Evolutionary conservation across 2,888 invertebrate species (phyloP).

Genomic region (Idaea dimidiata): DNA sequence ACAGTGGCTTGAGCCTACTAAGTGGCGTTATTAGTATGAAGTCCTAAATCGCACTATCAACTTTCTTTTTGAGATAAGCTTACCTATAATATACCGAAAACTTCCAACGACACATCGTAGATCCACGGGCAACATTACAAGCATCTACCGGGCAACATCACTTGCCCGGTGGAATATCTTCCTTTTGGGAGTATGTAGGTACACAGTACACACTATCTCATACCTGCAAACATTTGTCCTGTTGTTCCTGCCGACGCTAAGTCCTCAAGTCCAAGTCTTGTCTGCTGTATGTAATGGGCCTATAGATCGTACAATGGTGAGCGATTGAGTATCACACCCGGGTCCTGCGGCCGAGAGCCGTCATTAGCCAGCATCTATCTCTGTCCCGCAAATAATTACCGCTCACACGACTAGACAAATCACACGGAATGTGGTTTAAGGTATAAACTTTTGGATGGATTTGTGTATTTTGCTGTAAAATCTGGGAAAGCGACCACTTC

Average conservation of each 20-base stretch:
- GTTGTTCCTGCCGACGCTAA: neutral
- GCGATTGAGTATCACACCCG: constrained; percentile 3
- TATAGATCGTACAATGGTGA: neutral
- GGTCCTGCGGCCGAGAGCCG: constrained; percentile 22
- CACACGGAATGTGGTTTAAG: constrained; percentile 34
- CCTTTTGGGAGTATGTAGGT: no score
- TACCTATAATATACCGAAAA: no score
- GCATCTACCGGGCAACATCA: no score
- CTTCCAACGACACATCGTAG: no score
- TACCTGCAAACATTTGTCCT: neutral
- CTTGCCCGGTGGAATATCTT: no score
- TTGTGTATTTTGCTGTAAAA: neutral
- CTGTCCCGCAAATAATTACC: constrained; percentile 60
- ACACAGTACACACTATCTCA: no score
- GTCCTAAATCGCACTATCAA: no score
- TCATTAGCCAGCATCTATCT: constrained; percentile 60
- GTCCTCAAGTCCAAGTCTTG: neutral
- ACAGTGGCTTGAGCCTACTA: neutral
- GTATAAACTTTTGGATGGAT: constrained; percentile 16
- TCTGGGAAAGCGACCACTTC: neutral
- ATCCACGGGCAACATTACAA: no score
- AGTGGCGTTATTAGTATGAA: no score
- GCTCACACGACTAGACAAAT: constrained; percentile 56
- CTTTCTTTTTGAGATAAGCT: no score
- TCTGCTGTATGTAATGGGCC: neutral